These are phyloP conservation scores for Ophiothrix spiculata DNA, from an alignment of 35 echinoderm and acorn worm genomes.

Conservation along the genomic window DNA sequence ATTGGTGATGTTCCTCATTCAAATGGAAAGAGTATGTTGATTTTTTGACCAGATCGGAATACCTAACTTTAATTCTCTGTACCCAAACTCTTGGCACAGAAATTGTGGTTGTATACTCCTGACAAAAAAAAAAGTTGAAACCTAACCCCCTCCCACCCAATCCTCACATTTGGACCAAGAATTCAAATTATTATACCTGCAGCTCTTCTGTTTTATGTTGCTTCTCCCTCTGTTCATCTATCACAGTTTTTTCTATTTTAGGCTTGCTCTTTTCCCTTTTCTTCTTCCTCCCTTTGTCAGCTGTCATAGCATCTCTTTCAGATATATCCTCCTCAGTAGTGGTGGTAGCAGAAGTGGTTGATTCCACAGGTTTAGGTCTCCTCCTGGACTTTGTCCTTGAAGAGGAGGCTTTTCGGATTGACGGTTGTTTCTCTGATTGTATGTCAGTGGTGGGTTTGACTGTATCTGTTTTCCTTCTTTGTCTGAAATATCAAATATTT, in stretches of 20 bases:
- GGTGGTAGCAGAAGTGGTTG: not conserved
- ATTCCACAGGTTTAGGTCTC: not conserved
- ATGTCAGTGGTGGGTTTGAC: not conserved
- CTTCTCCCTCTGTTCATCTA: not conserved
- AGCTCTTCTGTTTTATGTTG: not conserved
- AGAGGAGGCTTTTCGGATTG: not conserved
- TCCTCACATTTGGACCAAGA: too few relatives aligned
- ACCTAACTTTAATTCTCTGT: too few relatives aligned
- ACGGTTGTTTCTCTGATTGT: not conserved
- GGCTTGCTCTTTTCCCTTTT: not conserved
- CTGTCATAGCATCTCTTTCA: not conserved
- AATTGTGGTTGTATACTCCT: too few relatives aligned
- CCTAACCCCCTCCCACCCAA: too few relatives aligned
- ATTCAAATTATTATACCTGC: too few relatives aligned
- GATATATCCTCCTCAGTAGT: not conserved
- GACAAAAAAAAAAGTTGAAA: too few relatives aligned
- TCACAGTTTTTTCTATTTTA: not conserved
- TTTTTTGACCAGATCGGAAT: too few relatives aligned
- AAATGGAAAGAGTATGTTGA: too few relatives aligned
- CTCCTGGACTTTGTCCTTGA: not conserved
- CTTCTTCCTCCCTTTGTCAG: not conserved
- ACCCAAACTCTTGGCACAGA: too few relatives aligned
- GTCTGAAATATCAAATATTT: not conserved
- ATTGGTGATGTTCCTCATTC: too few relatives aligned
- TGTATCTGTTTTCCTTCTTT: slow-evolving; percentile 9